These are phyloP conservation scores for Agrotis exclamationis DNA, from an alignment of 2,888 invertebrate genomes.

Conservation along the genomic window DNA sequence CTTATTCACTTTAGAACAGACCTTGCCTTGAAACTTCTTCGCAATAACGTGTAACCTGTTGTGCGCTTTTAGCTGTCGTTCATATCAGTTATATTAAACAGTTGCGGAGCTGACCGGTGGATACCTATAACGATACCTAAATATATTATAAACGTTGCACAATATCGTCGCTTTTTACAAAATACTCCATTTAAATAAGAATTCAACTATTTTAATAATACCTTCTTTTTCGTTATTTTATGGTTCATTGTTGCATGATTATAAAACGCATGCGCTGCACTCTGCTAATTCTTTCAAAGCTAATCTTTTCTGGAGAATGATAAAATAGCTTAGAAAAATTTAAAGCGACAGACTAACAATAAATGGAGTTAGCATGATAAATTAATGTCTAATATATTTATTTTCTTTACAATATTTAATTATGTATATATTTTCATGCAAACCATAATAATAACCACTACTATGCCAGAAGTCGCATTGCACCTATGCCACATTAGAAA, in stretches of 20 bases:
- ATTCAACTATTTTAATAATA: conserved; percentile 21
- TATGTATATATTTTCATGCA: conserved; percentile 46
- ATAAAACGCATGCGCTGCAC: conserved; percentile 60
- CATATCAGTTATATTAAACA: conserved; percentile 13
- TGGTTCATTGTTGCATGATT: conserved; percentile 61
- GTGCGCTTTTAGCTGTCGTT: conserved; percentile 26
- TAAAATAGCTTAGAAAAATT: conserved; percentile 38
- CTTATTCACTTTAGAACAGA: not conserved
- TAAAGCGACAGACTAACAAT: conserved; percentile 42
- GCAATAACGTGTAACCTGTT: conserved; percentile 33
- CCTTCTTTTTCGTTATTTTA: conserved; percentile 38
- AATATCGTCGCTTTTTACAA: conserved; percentile 63
- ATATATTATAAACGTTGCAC: conserved; percentile 57
- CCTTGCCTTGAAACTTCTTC: not conserved
- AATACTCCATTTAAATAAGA: conserved; percentile 45
- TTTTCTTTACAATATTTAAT: conserved; percentile 23
- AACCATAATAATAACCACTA: conserved; percentile 32
- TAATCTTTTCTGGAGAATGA: conserved; percentile 45
- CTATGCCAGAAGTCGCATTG: conserved; percentile 22
- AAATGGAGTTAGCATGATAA: conserved; percentile 50
- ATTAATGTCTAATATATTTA: conserved; percentile 24
- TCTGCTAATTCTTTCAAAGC: conserved; percentile 47
- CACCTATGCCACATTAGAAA: not conserved
- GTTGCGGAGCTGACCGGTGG: conserved; percentile 34
- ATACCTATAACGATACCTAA: conserved; percentile 26